Evolutionary conservation across 2,797 vertebrate species (phyloP).

Genomic region (Acrocephalus scirpaceus): DNA sequence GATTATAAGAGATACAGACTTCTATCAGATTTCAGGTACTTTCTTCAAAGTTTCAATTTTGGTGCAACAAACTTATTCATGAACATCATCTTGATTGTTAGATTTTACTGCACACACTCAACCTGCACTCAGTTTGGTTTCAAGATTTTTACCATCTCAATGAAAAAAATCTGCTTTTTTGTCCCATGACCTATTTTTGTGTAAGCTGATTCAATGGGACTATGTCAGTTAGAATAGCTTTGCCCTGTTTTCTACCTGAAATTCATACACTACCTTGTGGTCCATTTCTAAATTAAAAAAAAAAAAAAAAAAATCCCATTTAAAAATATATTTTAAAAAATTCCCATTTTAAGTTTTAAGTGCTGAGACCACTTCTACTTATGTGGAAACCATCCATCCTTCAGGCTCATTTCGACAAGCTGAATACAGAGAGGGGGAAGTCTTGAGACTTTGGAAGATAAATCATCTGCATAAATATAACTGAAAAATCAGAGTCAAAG

Average conservation of each 20-base stretch:
- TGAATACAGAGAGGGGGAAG: background rate
- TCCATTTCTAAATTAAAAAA: too few species aligned
- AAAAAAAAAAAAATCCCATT: background rate
- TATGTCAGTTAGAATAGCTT: background rate
- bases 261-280: background rate
- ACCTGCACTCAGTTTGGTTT: background rate
- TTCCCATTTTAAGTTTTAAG: background rate
- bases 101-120: background rate
- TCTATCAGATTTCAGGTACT: background rate
- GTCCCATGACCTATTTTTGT: background rate
- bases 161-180: background rate
- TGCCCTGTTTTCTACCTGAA: background rate
- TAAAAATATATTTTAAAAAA: background rate
- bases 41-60: background rate
- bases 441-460: background rate
- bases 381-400: background rate
- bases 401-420: background rate
- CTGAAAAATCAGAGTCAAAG: background rate
- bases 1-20: background rate
- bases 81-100: accelerated
- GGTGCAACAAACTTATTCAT: background rate
- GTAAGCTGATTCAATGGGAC: background rate
- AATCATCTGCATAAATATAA: background rate
- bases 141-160: background rate
- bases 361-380: background rate